Percentiles rank a stretch among this genome's conserved stretches.
Evolutionary conservation across 2,888 invertebrate species (phyloP).

Genomic region (Arrhopalites spinosus): DNA sequence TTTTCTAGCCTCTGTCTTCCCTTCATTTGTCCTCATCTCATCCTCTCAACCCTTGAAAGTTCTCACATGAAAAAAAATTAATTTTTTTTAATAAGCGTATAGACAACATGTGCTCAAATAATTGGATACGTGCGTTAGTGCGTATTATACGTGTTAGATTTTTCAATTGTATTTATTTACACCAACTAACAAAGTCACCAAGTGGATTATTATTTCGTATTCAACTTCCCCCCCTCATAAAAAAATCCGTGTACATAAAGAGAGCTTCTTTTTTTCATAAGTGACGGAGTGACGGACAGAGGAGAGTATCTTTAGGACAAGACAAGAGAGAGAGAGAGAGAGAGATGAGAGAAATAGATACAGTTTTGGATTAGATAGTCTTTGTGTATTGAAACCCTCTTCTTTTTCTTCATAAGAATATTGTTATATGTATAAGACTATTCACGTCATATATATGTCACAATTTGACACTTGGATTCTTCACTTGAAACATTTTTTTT

Average conservation of each 20-base stretch:
- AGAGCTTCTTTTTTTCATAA: background rate
- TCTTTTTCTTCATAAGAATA: background rate
- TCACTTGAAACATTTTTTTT: conserved; percentile 7
- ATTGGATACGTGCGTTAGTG: background rate
- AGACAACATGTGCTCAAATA: background rate
- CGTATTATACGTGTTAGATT: conserved; percentile 19
- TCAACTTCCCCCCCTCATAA: background rate
- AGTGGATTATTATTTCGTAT: background rate
- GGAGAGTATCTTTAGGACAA: background rate
- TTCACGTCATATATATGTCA: conserved; percentile 27
- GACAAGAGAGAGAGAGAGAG: background rate
- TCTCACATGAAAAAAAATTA: no score
- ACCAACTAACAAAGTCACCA: background rate
- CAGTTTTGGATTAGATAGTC: background rate
- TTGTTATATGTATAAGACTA: background rate
- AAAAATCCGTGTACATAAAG: background rate
- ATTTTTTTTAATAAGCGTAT: no score
- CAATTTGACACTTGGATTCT: conserved; percentile 25
- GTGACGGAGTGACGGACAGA: background rate
- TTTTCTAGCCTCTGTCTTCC: no score
- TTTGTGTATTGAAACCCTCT: background rate
- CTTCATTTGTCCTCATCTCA: no score
- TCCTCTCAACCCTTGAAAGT: no score
- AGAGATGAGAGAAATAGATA: background rate
- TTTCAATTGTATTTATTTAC: conserved; percentile 32